A percentile compares a stretch with the other conserved stretches of the same genome.
phyloP scores from a whole-genome alignment of 2,797 vertebrate species.

The Gymnothorax reevesii region DNA sequence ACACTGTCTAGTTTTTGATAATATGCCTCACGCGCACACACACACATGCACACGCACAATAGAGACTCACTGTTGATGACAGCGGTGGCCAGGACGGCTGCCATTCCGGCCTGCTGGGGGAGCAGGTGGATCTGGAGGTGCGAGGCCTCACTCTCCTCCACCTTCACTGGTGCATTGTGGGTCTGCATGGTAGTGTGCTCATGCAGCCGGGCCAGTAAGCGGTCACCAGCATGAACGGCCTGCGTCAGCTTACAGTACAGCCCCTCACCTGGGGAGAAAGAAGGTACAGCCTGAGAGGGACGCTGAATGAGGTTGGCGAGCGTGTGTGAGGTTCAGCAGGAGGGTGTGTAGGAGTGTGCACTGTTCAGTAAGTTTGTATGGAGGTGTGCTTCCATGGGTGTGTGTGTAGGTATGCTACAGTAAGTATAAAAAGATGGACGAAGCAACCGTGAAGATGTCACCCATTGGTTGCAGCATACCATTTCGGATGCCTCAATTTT shows the following conservation, averaged over 20 bases:
- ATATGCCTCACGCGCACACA: slow-evolving; percentile 14
- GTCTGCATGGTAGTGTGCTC: slow-evolving; percentile 75
- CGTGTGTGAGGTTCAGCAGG: not conserved
- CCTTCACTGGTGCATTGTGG: slow-evolving; percentile 78
- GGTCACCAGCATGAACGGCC: slow-evolving; percentile 77
- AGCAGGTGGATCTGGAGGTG: slow-evolving; percentile 83
- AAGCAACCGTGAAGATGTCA: no score
- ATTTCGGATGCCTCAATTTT: no score
- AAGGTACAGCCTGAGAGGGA: not conserved
- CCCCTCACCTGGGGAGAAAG: slow-evolving; percentile 72
- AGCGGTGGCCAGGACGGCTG: slow-evolving; percentile 82
- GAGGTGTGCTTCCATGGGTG: no score
- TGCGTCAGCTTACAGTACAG: slow-evolving; percentile 85
- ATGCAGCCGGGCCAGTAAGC: slow-evolving; percentile 79
- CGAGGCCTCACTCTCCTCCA: slow-evolving; percentile 80
- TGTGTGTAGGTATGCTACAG: no score
- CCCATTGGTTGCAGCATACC: no score
- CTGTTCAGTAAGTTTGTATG: not conserved
- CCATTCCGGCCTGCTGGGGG: slow-evolving; percentile 86
- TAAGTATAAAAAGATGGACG: no score
- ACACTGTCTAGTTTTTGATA: not conserved
- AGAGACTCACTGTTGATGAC: slow-evolving; percentile 85
- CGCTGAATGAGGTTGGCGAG: not conserved
- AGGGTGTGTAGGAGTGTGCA: not conserved
- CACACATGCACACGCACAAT: not conserved